Percentiles rank a stretch among this genome's conserved stretches.
Conservation (phyloP, 2,113 vertebrate genomes). For the Apteryx mantelli region DNA sequence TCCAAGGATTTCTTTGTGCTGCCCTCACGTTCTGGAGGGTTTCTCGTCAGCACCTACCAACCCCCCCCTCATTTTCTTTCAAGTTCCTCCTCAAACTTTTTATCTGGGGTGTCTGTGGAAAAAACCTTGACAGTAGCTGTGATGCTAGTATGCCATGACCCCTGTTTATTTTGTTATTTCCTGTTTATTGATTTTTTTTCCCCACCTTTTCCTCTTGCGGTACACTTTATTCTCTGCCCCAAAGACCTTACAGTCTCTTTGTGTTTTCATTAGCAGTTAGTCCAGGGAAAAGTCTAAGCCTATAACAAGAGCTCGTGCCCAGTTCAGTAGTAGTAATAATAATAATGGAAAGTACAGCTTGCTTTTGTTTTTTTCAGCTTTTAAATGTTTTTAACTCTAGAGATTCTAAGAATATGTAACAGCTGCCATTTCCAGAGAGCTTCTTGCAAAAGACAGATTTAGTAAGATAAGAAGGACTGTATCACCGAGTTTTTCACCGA, state of each 20-base stretch:
- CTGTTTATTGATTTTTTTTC: fast-evolving
- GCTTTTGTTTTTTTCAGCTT: neutral
- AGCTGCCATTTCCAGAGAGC: neutral
- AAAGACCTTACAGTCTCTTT: fast-evolving
- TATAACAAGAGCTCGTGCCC: neutral
- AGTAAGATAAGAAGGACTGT: neutral
- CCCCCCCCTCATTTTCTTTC: neutral
- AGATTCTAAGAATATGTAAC: fast-evolving
- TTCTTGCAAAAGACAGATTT: neutral
- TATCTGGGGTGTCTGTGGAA: neutral
- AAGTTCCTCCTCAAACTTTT: neutral
- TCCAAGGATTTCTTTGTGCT: neutral
- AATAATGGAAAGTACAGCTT: neutral
- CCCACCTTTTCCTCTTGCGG: neutral
- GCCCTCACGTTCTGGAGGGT: neutral
- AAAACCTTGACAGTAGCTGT: fast-evolving
- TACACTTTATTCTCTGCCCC: neutral
- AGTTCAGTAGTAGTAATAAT: neutral
- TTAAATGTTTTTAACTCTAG: neutral
- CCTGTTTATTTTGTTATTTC: neutral
- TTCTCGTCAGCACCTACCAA: neutral
- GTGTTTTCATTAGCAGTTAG: neutral
- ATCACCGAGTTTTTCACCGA: fast-evolving
- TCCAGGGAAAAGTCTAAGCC: neutral
- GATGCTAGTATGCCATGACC: neutral